phyloP scores from a whole-genome alignment of 2,797 vertebrate species.

The Chelon auratus region DNA sequence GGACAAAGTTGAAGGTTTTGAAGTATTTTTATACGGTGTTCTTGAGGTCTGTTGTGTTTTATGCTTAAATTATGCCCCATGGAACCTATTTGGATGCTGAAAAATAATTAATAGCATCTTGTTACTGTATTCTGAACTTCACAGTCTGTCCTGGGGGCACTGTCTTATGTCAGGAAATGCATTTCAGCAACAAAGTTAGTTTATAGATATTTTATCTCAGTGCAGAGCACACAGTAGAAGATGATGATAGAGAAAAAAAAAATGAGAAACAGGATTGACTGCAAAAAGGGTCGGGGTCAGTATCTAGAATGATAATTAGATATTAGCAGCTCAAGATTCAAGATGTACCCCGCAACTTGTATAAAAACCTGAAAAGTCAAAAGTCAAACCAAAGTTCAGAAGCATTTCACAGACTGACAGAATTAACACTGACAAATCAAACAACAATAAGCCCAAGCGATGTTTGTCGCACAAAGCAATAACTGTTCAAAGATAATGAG shows the following conservation, averaged over 20 bases:
- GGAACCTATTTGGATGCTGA: constrained; percentile 62
- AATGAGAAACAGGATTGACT: neutral
- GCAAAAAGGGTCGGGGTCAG: neutral
- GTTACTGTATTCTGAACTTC: constrained; percentile 46
- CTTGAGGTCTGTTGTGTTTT: constrained; percentile 44
- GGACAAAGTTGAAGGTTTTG: constrained; percentile 57
- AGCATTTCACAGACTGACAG: neutral
- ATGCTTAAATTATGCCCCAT: constrained; percentile 56
- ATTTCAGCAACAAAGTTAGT: constrained; percentile 10
- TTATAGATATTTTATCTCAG: constrained; percentile 6
- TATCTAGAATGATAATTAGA: constrained; percentile 10
- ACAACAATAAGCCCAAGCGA: neutral
- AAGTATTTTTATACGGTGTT: constrained; percentile 55
- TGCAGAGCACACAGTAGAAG: constrained; percentile 22
- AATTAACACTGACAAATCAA: constrained; percentile 18
- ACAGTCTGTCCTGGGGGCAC: constrained; percentile 20
- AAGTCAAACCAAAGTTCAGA: constrained; percentile 48
- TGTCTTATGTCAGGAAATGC: constrained; percentile 15
- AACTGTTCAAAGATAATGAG: constrained; percentile 31
- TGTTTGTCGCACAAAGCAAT: constrained; percentile 55
- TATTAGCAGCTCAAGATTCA: neutral
- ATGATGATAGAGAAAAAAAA: neutral
- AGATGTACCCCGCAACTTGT: neutral
- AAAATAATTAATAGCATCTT: constrained; percentile 50
- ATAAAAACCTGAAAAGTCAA: constrained; percentile 16